A percentile compares a stretch with the other conserved stretches of the same genome.
These are phyloP conservation scores for Leptestheria dahalacensis DNA, from an alignment of 1,140 invertebrate genomes.

Conservation along the genomic window DNA sequence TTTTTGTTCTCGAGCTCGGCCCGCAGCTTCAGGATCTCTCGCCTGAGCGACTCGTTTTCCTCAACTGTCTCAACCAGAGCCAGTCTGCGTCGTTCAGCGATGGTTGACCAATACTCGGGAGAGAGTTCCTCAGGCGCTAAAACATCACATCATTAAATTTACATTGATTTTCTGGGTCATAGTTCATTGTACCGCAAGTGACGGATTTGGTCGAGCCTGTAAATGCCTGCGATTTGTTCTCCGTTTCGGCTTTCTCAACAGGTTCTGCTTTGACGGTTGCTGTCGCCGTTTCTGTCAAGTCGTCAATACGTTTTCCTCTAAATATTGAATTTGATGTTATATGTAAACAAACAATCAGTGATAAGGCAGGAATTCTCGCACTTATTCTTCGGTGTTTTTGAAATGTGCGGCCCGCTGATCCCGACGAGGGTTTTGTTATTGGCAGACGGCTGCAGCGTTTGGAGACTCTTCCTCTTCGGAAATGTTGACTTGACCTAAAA, in stretches of 20 bases:
- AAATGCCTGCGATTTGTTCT: neutral
- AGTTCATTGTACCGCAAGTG: slow-evolving; percentile 1
- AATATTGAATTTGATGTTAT: too few relatives aligned
- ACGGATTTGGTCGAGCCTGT: neutral
- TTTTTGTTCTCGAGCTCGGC: neutral
- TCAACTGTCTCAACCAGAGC: neutral
- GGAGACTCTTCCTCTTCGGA: neutral
- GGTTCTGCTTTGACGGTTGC: too few relatives aligned
- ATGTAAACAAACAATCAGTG: too few relatives aligned
- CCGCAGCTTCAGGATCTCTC: neutral
- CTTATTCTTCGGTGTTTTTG: too few relatives aligned
- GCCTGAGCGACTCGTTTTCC: neutral
- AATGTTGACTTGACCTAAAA: neutral
- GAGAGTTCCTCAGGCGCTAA: neutral
- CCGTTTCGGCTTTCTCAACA: too few relatives aligned
- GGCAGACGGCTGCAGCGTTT: slow-evolving; percentile 4
- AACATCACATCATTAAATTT: neutral
- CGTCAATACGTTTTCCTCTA: neutral
- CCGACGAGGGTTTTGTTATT: neutral
- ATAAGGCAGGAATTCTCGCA: too few relatives aligned
- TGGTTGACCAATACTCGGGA: slow-evolving; percentile 4
- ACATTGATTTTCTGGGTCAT: neutral
- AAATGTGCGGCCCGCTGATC: neutral
- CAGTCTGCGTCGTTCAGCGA: neutral
- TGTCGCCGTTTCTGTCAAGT: neutral